Percentiles rank a stretch among this genome's conserved stretches.
Conservation (phyloP, 2,113 vertebrate genomes). For the Salvator merianae region DNA sequence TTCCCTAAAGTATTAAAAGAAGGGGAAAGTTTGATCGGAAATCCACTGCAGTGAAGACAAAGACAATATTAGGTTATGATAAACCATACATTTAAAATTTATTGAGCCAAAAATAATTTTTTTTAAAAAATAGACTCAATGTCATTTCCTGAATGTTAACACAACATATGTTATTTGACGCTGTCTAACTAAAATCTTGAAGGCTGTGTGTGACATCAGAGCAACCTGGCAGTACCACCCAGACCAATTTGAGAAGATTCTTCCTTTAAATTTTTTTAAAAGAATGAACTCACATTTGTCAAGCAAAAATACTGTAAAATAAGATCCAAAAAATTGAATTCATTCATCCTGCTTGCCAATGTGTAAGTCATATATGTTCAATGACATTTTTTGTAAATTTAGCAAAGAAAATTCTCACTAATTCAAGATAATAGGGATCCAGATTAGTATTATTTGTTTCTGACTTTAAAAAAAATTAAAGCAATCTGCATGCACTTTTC, state of each 20-base stretch:
- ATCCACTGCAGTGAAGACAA: conserved; percentile 99
- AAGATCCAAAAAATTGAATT: conserved; percentile 70
- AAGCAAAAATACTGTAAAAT: conserved; percentile 81
- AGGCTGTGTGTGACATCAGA: conserved; percentile 78
- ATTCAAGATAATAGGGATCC: conserved; percentile 73
- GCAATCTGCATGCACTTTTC: conserved; percentile 80
- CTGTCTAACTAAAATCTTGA: conserved; percentile 72
- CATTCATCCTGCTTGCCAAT: conserved; percentile 87
- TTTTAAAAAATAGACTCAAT: conserved; percentile 75
- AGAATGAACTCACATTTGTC: conserved; percentile 74
- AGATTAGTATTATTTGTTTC: conserved; percentile 74
- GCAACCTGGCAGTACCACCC: conserved; percentile 79
- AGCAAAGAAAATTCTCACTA: conserved; percentile 77
- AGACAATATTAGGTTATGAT: conserved; percentile 99
- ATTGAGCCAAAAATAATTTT: conserved; percentile 82
- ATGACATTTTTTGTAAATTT: conserved; percentile 89
- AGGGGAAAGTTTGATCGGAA: conserved; percentile 99
- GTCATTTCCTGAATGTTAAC: conserved; percentile 85
- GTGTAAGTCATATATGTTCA: conserved; percentile 82
- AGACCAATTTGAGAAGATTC: conserved; percentile 77
- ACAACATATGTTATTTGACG: conserved; percentile 76
- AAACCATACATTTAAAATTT: conserved; percentile 87
- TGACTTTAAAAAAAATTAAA: conserved; percentile 54
- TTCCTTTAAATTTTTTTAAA: conserved; percentile 42
- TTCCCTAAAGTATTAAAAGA: conserved; percentile 99